Evolutionary conservation across 2,797 vertebrate species (phyloP).

Genomic region (Sarcophilus harrisii): DNA sequence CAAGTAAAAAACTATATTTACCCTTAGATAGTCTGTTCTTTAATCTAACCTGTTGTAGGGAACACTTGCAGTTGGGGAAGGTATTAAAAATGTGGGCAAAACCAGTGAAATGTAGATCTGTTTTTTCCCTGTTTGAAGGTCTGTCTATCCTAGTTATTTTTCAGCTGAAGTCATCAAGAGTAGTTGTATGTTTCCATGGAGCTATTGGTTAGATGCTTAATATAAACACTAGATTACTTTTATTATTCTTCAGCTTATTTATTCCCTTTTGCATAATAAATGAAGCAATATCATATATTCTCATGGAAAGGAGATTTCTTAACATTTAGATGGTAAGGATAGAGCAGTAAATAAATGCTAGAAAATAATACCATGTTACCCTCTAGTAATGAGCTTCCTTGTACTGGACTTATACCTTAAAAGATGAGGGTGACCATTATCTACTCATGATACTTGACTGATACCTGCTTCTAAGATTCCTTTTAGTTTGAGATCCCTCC

Average conservation of each 20-base stretch:
- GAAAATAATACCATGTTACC: slow-evolving; percentile 37
- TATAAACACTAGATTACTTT: not conserved
- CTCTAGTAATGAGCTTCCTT: slow-evolving; percentile 45
- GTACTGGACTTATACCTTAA: not conserved
- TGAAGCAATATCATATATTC: not conserved
- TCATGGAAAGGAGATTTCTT: not conserved
- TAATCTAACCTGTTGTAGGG: not conserved
- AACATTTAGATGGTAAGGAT: not conserved
- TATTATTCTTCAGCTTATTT: not conserved
- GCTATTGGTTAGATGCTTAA: not conserved
- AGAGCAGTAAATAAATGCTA: not conserved
- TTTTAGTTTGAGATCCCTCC: not conserved
- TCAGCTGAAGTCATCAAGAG: not conserved
- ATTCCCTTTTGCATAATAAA: not conserved
- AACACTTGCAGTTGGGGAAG: not conserved
- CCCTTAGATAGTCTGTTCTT: not conserved
- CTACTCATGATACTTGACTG: not conserved
- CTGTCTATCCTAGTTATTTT: not conserved
- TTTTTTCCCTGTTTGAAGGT: not conserved
- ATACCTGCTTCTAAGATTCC: not conserved
- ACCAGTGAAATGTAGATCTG: not conserved
- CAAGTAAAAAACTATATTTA: not conserved
- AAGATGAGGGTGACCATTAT: not conserved
- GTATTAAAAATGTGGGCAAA: not conserved
- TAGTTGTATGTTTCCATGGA: not conserved